Percentiles rank a stretch among this genome's conserved stretches.
These are phyloP conservation scores for Rousettus madagascariensis DNA, from an alignment of 2,797 vertebrate species.

Conservation along the genomic window DNA sequence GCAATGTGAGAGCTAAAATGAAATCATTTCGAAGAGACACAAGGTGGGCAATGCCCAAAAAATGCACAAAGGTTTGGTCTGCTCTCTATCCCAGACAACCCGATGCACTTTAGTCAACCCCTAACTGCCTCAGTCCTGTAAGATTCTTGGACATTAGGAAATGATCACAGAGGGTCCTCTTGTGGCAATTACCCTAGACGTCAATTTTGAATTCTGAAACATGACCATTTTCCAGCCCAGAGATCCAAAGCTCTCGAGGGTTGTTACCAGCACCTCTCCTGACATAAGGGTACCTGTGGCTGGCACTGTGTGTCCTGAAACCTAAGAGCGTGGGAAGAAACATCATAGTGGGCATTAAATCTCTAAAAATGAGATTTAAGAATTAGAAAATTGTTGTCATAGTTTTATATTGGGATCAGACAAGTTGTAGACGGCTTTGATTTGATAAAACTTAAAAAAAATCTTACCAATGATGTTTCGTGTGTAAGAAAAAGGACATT, in stretches of 20 bases:
- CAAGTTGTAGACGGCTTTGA: neutral
- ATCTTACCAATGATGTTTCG: neutral
- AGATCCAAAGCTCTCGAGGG: neutral
- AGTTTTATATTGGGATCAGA: neutral
- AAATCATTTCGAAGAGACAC: constrained; percentile 47
- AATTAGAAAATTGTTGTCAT: neutral
- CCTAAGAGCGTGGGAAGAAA: neutral
- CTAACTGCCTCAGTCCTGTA: neutral
- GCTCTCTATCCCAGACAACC: neutral
- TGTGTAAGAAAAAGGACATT: neutral
- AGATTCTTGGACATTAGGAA: neutral
- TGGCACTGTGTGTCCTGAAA: neutral
- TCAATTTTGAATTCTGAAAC: neutral
- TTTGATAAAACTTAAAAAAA: neutral
- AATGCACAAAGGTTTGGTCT: neutral
- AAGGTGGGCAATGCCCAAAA: neutral
- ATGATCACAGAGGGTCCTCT: neutral
- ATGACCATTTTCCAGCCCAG: neutral
- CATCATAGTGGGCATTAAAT: too few relatives aligned
- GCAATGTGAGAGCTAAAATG: constrained; percentile 49
- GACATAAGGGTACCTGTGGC: neutral
- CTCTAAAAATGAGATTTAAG: neutral
- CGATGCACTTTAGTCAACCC: neutral
- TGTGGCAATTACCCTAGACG: neutral
- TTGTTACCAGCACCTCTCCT: neutral